These are phyloP conservation scores for Leucopternis melanops DNA, from an alignment of 2,113 vertebrate species.

Conservation along the genomic window DNA sequence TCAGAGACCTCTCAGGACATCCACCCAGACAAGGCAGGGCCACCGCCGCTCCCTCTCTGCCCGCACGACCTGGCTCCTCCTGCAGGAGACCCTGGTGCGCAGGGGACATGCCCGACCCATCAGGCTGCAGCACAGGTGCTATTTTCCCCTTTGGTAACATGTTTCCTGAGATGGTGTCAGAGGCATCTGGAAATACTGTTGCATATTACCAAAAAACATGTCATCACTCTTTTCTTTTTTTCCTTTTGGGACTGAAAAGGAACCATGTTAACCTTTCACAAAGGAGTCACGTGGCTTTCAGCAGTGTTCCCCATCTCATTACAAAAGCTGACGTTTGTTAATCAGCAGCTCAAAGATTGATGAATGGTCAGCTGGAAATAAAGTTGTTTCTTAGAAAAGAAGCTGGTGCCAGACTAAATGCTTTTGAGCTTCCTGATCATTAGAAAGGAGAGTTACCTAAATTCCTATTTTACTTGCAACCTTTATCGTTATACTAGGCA, in stretches of 20 bases:
- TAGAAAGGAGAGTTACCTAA: neutral
- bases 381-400: neutral
- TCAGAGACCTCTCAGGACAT: neutral
- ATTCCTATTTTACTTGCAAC: neutral
- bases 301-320: neutral
- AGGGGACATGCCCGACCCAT: accelerated
- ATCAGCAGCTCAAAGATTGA: neutral
- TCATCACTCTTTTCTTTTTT: too few species aligned
- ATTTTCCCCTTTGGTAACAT: neutral
- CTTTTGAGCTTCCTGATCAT: neutral
- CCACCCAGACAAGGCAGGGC: neutral
- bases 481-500: neutral
- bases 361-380: neutral
- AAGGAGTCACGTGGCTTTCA: neutral
- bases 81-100: accelerated
- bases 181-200: neutral
- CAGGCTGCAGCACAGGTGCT: neutral
- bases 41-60: neutral
- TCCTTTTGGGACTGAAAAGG: neutral
- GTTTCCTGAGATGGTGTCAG: neutral
- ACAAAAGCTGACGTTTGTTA: neutral
- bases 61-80: neutral
- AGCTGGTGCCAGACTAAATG: neutral
- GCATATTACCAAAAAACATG: neutral
- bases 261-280: neutral